phyloP scores from a whole-genome alignment of 2,113 vertebrate species.

The Mormyrus iriodes region DNA sequence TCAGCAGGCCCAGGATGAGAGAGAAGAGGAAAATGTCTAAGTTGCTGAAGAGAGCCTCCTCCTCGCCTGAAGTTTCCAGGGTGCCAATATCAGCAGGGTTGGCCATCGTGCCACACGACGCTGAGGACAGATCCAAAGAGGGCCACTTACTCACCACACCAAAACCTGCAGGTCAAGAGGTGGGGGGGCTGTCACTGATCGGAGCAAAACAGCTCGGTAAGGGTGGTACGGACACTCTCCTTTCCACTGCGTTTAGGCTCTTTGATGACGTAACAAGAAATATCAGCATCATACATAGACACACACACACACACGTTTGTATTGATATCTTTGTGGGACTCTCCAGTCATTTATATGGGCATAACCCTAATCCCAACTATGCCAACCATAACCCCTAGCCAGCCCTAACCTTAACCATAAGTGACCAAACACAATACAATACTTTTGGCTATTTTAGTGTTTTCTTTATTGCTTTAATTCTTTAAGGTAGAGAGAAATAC shows the following conservation, averaged over 20 bases:
- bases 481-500: too few species aligned
- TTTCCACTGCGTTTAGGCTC: neutral
- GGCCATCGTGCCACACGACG: slow-evolving; percentile 47
- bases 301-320: neutral
- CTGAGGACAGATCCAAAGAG: slow-evolving; percentile 8
- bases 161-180: neutral
- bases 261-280: neutral
- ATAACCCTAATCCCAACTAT: neutral
- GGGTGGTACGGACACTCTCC: neutral
- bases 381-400: neutral
- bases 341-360: neutral
- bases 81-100: slow-evolving; percentile 49
- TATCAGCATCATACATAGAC: neutral
- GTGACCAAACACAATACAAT: neutral
- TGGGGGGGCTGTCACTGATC: neutral
- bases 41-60: slow-evolving; percentile 73
- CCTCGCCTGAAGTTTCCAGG: slow-evolving; percentile 44
- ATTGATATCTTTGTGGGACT: neutral
- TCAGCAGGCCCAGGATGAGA: slow-evolving; percentile 69
- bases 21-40: slow-evolving; percentile 81
- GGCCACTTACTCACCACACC: neutral
- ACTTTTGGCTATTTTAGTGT: neutral
- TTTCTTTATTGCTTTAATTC: neutral
- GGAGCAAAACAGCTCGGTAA: neutral
- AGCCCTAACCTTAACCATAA: neutral